Percentiles rank a stretch among this genome's conserved stretches.
phyloP scores from a whole-genome alignment of 2,113 vertebrate species.

The Bos javanicus region DNA sequence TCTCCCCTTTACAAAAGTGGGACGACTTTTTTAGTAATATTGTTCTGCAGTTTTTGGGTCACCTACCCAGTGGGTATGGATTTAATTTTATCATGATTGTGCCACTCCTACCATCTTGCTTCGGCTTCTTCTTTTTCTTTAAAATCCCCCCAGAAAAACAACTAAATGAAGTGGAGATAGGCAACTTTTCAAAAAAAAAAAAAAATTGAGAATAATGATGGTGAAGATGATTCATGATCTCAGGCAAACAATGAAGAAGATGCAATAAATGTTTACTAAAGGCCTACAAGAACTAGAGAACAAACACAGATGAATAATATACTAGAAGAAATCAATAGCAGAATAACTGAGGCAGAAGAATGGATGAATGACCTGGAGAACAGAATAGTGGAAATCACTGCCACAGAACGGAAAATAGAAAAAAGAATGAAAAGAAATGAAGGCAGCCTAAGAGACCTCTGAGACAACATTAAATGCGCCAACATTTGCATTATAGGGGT shows the following conservation, averaged over 20 bases:
- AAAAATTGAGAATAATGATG: not conserved
- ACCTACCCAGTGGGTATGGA: not conserved
- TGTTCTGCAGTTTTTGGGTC: not conserved
- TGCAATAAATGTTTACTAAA: not conserved
- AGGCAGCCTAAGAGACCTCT: not conserved
- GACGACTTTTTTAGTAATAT: not conserved
- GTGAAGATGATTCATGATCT: not conserved
- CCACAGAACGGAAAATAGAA: not conserved
- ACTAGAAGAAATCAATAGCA: not conserved
- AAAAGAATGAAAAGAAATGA: not conserved
- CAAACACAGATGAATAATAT: not conserved
- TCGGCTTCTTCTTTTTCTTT: not conserved
- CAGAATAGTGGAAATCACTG: not conserved
- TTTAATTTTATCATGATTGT: not conserved
- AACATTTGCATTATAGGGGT: not conserved
- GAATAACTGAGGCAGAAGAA: not conserved
- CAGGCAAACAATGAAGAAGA: not conserved
- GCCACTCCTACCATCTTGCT: not conserved
- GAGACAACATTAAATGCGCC: not conserved
- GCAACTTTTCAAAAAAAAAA: not conserved
- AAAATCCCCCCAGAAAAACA: not conserved
- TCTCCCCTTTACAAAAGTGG: not conserved
- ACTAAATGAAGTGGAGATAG: not conserved
- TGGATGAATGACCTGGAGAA: not conserved
- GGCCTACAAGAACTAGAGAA: not conserved